These are phyloP conservation scores for Scolanthus callimorphus DNA, from an alignment of 92 coral and sea anemone genomes.

Conservation along the genomic window DNA sequence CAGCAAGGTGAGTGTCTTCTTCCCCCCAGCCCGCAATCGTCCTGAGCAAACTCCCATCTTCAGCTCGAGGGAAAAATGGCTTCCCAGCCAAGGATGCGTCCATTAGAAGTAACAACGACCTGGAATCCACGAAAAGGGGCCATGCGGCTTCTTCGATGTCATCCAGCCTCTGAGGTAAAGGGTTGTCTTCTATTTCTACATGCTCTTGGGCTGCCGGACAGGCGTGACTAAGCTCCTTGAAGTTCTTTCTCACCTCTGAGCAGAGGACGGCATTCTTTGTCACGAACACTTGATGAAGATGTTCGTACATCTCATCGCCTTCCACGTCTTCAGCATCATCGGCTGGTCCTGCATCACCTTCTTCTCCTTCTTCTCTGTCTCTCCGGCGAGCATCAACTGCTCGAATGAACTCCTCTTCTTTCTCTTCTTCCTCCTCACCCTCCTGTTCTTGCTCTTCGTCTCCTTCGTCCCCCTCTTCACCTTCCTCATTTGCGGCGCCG, in stretches of 20 bases:
- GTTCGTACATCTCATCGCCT: slow-evolving; percentile 45
- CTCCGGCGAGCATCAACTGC: slow-evolving; percentile 50
- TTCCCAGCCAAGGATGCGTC: slow-evolving; percentile 89
- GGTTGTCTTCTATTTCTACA: slow-evolving; percentile 35
- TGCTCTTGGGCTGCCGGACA: slow-evolving; percentile 55
- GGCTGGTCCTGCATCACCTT: slow-evolving; percentile 1
- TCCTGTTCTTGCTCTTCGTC: slow-evolving; percentile 1
- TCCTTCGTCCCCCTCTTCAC: slow-evolving; percentile 9
- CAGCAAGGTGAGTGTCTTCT: slow-evolving; percentile 68
- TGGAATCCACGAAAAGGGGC: slow-evolving; percentile 88
- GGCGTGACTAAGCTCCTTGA: slow-evolving; percentile 83
- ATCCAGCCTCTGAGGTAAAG: slow-evolving; percentile 59
- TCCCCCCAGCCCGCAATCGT: slow-evolving; percentile 93
- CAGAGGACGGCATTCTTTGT: slow-evolving; percentile 95
- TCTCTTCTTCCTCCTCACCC: background rate
- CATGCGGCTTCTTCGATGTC: slow-evolving; percentile 72
- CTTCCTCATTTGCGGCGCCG: background rate
- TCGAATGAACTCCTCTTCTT: slow-evolving; percentile 24
- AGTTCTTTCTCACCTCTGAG: slow-evolving; percentile 88
- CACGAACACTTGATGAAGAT: slow-evolving; percentile 88
- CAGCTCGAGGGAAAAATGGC: slow-evolving; percentile 67
- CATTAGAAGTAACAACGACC: slow-evolving; percentile 80
- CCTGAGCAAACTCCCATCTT: slow-evolving; percentile 70
- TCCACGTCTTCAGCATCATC: slow-evolving; percentile 8
- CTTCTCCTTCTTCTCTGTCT: slow-evolving; percentile 17